phyloP scores from a whole-genome alignment of 2,888 invertebrate species.

The Caenorhabditis sp. region DNA sequence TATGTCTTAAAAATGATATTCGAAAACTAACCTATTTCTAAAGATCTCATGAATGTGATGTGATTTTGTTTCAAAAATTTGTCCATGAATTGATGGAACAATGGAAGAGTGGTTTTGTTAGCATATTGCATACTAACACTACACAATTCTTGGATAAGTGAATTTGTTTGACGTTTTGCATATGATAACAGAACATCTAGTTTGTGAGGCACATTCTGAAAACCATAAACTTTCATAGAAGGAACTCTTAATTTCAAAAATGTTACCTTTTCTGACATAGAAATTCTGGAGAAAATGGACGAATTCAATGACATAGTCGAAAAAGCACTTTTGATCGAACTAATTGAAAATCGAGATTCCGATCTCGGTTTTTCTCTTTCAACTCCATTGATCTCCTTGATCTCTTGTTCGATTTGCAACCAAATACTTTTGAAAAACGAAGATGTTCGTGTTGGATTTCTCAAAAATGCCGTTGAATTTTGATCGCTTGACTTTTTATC shows the following conservation, averaged over 20 bases:
- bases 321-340: constrained; percentile 27
- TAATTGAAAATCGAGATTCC: constrained; percentile 36
- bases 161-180: constrained; percentile 27
- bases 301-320: constrained; percentile 28
- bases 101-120: constrained; percentile 11
- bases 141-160: constrained; percentile 39
- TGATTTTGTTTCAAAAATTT: constrained; percentile 24
- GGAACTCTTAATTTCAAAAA: no score
- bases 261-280: constrained; percentile 30
- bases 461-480: constrained; percentile 23
- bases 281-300: constrained; percentile 18
- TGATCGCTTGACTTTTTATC: constrained; percentile 18
- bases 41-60: constrained; percentile 7
- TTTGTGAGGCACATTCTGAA: constrained; percentile 32
- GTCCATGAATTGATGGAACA: constrained; percentile 35
- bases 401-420: constrained; percentile 34
- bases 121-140: constrained; percentile 30
- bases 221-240: no score
- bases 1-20: no score
- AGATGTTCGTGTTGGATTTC: constrained; percentile 32
- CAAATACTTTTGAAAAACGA: constrained; percentile 36
- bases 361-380: constrained; percentile 23
- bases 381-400: constrained; percentile 12
- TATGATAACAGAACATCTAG: constrained; percentile 32
- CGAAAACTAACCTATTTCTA: constrained; percentile 18